Evolutionary conservation across 1,140 invertebrate genomes (phyloP), one percentile per base, ranked within the genome.

Genomic region (Argopecten irradians): DNA sequence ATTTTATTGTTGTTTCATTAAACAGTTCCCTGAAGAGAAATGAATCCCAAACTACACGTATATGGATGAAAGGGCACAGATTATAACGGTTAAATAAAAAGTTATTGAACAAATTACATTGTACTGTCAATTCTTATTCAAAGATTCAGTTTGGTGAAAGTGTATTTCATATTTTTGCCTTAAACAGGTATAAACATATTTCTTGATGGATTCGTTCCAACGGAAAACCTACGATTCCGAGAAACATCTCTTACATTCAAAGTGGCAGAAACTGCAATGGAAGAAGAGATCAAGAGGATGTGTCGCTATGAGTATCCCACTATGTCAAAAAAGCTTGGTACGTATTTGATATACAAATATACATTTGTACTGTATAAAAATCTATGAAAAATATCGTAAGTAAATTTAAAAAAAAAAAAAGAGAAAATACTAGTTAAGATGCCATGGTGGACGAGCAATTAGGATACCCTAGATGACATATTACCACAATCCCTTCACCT

Each of bases 141-240:
- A n/a, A n/a, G n/a, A n/a, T n/a, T n/a, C n/a, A n/a, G n/a, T n/a
- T n/a, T n/a, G n/a, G n/a, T n/a, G n/a, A n/a, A n/a, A n/a, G n/a
- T n/a, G n/a, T n/a, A n/a, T n/a, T n/a, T n/a, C n/a, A n/a, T n/a
- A n/a, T n/a, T 87, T 34, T 89, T 86, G 22, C 90, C 89, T 22
- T 19, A 91, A 89, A 41, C 92, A 97, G 97, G 98, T 93, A 99
- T 99, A 93, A 99, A 99, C 95, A 99, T 99, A 94, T 99, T 99
- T 96, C 96, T 99, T 90, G 99, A 99, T 96, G 99, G 99, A 82
- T 99, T 99, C 96, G 98, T 99, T 7, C 99, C 99, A 82, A 99
- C 99, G 28, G 99, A 99, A 96, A 99, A 99, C 96, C 97, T 99
- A 95, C 97, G 99, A 94, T 99, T 99, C 96, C 97, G 99, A 89